A percentile compares a stretch with the other conserved stretches of the same genome.
Evolutionary conservation across 1,140 invertebrate species (phyloP).

Genomic region (Tenebrio molitor): DNA sequence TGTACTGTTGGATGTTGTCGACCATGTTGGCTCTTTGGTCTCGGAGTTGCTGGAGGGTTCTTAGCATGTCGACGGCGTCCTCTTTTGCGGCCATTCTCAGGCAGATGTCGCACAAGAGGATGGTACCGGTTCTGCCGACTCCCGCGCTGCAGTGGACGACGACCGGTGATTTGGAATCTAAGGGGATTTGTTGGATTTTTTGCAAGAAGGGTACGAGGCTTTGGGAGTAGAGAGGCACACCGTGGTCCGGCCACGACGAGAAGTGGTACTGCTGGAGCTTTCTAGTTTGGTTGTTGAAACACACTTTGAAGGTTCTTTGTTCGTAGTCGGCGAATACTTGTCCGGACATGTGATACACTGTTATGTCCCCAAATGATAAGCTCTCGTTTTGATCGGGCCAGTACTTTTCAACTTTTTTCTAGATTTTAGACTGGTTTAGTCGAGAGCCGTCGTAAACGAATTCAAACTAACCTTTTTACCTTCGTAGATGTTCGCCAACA

Average conservation of each 20-base stretch:
- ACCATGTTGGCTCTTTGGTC: constrained; percentile 88
- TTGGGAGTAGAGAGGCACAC: constrained; percentile 70
- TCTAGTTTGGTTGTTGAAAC: too few species aligned
- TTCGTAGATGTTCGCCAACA: constrained; percentile 84
- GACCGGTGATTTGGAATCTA: not conserved
- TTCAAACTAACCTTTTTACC: constrained; percentile 76
- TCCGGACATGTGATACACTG: not conserved
- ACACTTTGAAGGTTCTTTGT: not conserved
- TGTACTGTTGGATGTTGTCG: constrained; percentile 58
- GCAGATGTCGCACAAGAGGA: constrained; percentile 84
- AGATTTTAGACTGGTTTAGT: too few species aligned
- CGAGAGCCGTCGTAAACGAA: too few species aligned
- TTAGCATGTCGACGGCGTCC: constrained; percentile 83
- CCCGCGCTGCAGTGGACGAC: constrained; percentile 73
- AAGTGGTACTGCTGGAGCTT: constrained; percentile 65
- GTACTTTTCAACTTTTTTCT: too few species aligned
- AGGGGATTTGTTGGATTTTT: constrained; percentile 2
- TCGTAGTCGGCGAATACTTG: not conserved
- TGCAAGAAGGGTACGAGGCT: constrained; percentile 70
- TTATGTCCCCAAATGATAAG: not conserved
- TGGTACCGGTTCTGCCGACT: constrained; percentile 85
- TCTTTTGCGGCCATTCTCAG: constrained; percentile 75
- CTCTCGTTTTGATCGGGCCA: constrained; percentile 39
- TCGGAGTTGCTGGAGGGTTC: constrained; percentile 84
- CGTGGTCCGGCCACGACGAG: constrained; percentile 76